Percentiles rank a stretch among this genome's conserved stretches.
These are phyloP conservation scores for Ficedula albicollis DNA, from an alignment of 2,797 vertebrate genomes.

Conservation along the genomic window DNA sequence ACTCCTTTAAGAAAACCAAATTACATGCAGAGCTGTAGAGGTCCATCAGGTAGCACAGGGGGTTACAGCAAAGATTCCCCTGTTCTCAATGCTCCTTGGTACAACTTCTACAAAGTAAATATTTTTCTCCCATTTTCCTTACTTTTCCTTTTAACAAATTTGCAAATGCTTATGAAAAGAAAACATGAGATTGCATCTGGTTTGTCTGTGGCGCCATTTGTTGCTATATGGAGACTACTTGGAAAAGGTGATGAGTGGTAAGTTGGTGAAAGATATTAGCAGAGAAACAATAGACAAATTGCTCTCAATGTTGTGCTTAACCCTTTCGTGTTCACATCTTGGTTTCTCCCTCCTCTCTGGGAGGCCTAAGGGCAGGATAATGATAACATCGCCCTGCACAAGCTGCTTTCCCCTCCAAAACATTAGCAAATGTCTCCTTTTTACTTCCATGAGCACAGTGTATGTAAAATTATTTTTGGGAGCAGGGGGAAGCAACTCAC, in stretches of 20 bases:
- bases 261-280: constrained; percentile 56
- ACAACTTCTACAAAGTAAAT: constrained; percentile 20
- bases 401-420: neutral
- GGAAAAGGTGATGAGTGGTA: constrained; percentile 58
- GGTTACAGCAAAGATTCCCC: neutral
- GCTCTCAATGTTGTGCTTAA: constrained; percentile 31
- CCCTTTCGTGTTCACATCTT: neutral
- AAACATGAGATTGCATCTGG: constrained; percentile 54
- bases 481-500: neutral
- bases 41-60: neutral
- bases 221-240: constrained; percentile 50
- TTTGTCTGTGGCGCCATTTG: constrained; percentile 50
- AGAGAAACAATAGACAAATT: constrained; percentile 61
- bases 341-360: neutral
- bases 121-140: neutral
- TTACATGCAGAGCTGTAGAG: neutral
- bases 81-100: neutral
- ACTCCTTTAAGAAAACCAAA: neutral
- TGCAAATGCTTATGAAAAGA: constrained; percentile 48
- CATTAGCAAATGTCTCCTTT: neutral
- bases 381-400: neutral
- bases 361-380: neutral
- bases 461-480: neutral
- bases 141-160: constrained; percentile 19
- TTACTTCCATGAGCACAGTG: neutral